A percentile compares a stretch with the other conserved stretches of the same genome.
Conservation (phyloP, 1,140 invertebrate genomes). For the Aphaenogaster floridana region DNA sequence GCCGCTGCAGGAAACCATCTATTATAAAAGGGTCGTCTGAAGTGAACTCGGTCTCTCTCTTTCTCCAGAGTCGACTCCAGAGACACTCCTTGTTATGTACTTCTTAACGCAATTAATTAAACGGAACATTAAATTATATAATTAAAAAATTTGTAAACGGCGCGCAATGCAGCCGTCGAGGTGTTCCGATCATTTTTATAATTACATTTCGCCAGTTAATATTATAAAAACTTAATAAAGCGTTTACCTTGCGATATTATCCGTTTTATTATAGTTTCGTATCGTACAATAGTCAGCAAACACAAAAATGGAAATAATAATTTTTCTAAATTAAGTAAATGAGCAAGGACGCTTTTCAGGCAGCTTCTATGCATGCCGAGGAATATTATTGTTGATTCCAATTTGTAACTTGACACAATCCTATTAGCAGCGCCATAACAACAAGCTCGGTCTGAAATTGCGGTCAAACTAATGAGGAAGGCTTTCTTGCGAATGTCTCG, state of each 20-base stretch:
- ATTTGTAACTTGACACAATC: slow-evolving; percentile 41
- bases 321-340: neutral
- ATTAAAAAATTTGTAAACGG: neutral
- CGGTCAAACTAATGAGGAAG: slow-evolving; percentile 50
- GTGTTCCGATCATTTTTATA: neutral
- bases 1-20: slow-evolving; percentile 53
- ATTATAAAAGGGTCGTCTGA: slow-evolving; percentile 46
- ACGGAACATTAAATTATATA: slow-evolving; percentile 4
- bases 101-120: slow-evolving; percentile 26
- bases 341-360: neutral
- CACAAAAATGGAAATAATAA: neutral
- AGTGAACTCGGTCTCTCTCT: slow-evolving; percentile 9
- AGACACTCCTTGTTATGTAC: neutral
- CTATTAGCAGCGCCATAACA: slow-evolving; percentile 30
- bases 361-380: neutral
- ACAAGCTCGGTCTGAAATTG: slow-evolving; percentile 28
- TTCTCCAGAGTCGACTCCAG: neutral
- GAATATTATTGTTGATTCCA: slow-evolving; percentile 30
- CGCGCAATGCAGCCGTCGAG: neutral
- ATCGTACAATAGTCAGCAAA: neutral
- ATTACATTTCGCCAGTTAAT: neutral
- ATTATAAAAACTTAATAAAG: slow-evolving; percentile 1
- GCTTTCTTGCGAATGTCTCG: slow-evolving; percentile 34
- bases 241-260: neutral
- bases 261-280: neutral